Evolutionary conservation across 64 coral and sea anemone genomes (phyloP), one percentile per base, ranked within the genome.

Genomic region (Catalaphyllia jardinei): DNA sequence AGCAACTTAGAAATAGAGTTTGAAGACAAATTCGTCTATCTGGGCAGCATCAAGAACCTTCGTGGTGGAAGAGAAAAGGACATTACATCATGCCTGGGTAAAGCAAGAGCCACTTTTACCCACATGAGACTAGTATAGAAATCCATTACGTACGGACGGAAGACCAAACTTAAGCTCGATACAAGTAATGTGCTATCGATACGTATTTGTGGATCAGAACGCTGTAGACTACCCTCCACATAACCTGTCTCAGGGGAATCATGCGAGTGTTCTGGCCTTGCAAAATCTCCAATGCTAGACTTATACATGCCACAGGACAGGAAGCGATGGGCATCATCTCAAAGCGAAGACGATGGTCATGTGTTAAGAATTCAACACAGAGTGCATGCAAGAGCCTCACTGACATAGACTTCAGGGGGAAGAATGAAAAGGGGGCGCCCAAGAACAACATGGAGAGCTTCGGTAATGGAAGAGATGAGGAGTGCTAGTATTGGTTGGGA

Each of bases 161-260:
- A 62, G 60, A 62, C 60, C 60, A 87, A 87, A 87, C 20, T 87
- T 22, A 39, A 28, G 62, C 67, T 87, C 71, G 54, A 60, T 39
- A 87, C 46, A n/a, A 87, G 84, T 27, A 74, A 87, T 87, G 84
- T 87, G 51, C 14, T 49, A 74, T 87, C 67, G 42, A 62, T 87
- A 42, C 60, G 74, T 28, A 30, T 74, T 65, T 87, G 51, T 87
- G 86, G 65, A 87, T 8, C 33, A 74, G 86, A 74, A 11, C 74
- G 86, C 39, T 87, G 86, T 50, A 87, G 86, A 27, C 65, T n/a
- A 71, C 73, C 65, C 52, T 75, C 62, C 72, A 87, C 14, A 87
- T 38, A 27, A 57, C 42, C 50, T 87, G 86, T 73, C 38, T 87
- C 24, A 87, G 71, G 24, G 54, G 62, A 87, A 87, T 87, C 54